These are phyloP conservation scores for Macrotrachela quadricornifera DNA, from an alignment of 1,140 invertebrate genomes.

Conservation along the genomic window DNA sequence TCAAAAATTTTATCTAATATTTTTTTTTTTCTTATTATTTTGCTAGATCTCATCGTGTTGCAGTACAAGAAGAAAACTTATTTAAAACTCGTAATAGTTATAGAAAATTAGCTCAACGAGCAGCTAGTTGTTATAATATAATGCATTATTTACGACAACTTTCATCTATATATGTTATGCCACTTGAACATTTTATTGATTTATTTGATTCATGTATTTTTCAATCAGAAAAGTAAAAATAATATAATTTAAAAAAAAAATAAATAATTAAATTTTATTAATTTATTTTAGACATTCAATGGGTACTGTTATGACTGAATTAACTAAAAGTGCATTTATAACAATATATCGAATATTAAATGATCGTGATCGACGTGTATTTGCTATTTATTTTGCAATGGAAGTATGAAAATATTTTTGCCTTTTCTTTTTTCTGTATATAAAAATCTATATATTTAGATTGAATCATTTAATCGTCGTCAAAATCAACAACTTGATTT, in stretches of 20 bases:
- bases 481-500: neutral
- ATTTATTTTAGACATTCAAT: constrained; percentile 4
- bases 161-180: constrained; percentile 21
- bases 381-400: constrained; percentile 3
- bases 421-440: no score
- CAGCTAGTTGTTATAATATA: constrained; percentile 26
- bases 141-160: constrained; percentile 24
- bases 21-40: neutral
- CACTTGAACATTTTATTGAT: constrained; percentile 19
- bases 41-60: neutral
- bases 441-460: constrained; percentile 12
- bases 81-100: constrained; percentile 20
- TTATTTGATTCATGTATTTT: constrained; percentile 21
- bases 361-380: constrained; percentile 2
- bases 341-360: neutral
- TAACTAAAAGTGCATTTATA: neutral
- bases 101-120: constrained; percentile 20
- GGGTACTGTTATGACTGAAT: neutral
- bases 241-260: neutral
- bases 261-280: neutral
- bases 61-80: constrained; percentile 14
- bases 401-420: neutral
- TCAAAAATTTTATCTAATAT: neutral
- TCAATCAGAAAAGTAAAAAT: constrained; percentile 25
- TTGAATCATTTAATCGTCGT: constrained; percentile 17